These are phyloP conservation scores for Halocaridina rubra DNA, from an alignment of 2,888 invertebrate species.

Conservation along the genomic window DNA sequence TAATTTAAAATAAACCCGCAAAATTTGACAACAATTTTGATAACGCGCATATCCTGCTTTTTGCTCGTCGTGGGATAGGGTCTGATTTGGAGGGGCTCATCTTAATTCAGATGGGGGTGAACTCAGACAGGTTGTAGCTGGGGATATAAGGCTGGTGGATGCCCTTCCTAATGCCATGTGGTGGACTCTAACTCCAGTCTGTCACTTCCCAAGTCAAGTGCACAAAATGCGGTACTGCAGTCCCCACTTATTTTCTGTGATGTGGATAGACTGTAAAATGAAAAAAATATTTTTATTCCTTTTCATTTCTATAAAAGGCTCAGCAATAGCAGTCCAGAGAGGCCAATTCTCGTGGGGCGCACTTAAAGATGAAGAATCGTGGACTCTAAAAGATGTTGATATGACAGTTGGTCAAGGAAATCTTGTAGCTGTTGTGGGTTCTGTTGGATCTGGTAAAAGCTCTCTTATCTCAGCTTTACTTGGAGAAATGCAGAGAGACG, in stretches of 20 bases:
- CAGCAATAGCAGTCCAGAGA: constrained; percentile 86
- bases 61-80: no score
- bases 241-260: no score
- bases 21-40: no score
- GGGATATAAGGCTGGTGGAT: neutral
- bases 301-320: constrained; percentile 71
- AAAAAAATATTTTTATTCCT: no score
- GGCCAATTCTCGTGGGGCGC: constrained; percentile 90
- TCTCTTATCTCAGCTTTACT: constrained; percentile 83
- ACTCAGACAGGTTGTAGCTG: no score
- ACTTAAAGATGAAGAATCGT: constrained; percentile 72
- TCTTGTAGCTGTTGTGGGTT: constrained; percentile 86
- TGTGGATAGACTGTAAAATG: no score
- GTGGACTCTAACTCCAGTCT: neutral
- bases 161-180: neutral
- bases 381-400: constrained; percentile 79
- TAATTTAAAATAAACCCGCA: no score
- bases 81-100: no score
- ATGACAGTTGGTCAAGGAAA: constrained; percentile 77
- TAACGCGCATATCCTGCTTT: no score
- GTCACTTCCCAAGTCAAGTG: neutral
- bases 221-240: no score
- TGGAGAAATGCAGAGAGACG: constrained; percentile 69
- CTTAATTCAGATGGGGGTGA: no score
- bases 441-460: constrained; percentile 89